phyloP scores from a whole-genome alignment of 2,113 vertebrate species.

The Etheostoma spectabile region DNA sequence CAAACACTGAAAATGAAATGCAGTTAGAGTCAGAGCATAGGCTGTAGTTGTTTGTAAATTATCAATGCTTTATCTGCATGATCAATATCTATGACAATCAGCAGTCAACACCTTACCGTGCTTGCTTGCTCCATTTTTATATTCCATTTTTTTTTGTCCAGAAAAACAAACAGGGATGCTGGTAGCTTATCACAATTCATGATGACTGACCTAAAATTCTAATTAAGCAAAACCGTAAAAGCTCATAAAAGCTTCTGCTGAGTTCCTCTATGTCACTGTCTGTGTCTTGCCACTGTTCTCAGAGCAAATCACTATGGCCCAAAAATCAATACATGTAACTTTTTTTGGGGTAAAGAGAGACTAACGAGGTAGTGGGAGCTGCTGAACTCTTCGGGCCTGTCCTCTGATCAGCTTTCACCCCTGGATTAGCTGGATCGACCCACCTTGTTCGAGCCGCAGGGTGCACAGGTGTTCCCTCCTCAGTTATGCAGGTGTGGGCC shows the following conservation, averaged over 20 bases:
- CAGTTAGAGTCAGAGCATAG: neutral
- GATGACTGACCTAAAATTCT: slow-evolving; percentile 40
- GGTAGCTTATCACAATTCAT: slow-evolving; percentile 43
- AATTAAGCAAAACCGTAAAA: slow-evolving; percentile 13
- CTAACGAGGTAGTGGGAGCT: slow-evolving; percentile 63
- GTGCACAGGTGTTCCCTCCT: slow-evolving; percentile 84
- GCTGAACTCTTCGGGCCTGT: slow-evolving; percentile 66
- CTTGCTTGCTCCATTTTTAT: slow-evolving; percentile 68
- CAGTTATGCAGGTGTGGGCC: slow-evolving; percentile 83
- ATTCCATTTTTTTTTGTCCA: slow-evolving; percentile 70
- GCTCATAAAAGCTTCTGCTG: slow-evolving; percentile 16
- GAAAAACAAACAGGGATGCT: slow-evolving; percentile 64
- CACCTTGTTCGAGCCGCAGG: slow-evolving; percentile 76
- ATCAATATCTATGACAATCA: slow-evolving; percentile 49
- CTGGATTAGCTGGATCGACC: slow-evolving; percentile 69
- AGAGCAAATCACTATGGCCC: slow-evolving; percentile 37
- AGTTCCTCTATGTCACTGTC: slow-evolving; percentile 51
- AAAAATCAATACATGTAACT: slow-evolving; percentile 69
- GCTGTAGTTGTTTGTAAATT: neutral
- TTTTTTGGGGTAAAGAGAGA: slow-evolving; percentile 55
- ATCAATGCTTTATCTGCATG: slow-evolving; percentile 23
- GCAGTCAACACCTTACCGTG: slow-evolving; percentile 78
- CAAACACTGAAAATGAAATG: neutral
- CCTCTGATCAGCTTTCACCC: slow-evolving; percentile 79
- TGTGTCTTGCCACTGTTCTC: slow-evolving; percentile 49